These are phyloP conservation scores for Jaculus jaculus DNA, from an alignment of 2,113 vertebrate genomes.

Conservation along the genomic window DNA sequence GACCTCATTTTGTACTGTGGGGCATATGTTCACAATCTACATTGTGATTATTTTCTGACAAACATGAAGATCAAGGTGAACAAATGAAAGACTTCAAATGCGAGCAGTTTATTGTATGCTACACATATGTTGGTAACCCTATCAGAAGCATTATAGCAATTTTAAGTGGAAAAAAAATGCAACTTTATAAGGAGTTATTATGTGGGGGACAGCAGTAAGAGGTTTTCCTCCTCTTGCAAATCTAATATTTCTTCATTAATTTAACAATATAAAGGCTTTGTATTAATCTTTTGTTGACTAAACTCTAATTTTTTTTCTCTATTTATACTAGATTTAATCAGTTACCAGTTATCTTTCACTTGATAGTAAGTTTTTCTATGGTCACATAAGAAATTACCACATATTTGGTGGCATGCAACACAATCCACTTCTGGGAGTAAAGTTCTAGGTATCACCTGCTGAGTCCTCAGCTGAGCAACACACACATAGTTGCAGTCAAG, in stretches of 20 bases:
- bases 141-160: not conserved
- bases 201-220: not conserved
- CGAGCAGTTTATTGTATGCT: not conserved
- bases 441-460: not conserved
- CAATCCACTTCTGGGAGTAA: not conserved
- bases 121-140: not conserved
- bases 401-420: not conserved
- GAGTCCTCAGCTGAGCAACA: not conserved
- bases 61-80: not conserved
- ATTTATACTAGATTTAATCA: not conserved
- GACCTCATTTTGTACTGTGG: not conserved
- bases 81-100: not conserved
- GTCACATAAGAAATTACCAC: not conserved
- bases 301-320: not conserved
- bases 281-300: not conserved
- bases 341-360: not conserved
- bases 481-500: not conserved
- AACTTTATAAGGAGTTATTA: not conserved
- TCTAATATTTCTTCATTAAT: not conserved
- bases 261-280: not conserved
- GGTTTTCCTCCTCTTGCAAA: not conserved
- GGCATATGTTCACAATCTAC: not conserved
- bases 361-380: not conserved
- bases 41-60: not conserved
- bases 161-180: not conserved